These are phyloP conservation scores for Serranus cabrilla DNA, from an alignment of 2,797 vertebrate species.

Conservation along the genomic window DNA sequence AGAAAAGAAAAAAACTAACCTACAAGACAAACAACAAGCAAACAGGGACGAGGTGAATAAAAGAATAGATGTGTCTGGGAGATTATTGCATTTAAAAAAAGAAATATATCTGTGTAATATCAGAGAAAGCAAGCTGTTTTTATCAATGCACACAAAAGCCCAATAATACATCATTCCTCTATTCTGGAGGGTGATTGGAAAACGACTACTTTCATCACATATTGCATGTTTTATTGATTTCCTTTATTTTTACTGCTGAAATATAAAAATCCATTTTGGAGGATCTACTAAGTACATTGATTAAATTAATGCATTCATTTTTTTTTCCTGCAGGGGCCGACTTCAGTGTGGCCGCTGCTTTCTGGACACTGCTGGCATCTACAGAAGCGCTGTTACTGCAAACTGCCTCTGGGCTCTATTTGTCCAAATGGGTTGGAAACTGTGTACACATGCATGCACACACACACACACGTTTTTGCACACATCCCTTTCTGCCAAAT, in stretches of 20 bases:
- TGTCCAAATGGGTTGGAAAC: conserved; percentile 35
- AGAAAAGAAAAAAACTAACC: background rate
- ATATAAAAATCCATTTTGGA: background rate
- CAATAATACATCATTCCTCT: background rate
- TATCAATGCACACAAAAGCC: background rate
- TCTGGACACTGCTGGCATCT: conserved; percentile 5
- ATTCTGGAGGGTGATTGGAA: background rate
- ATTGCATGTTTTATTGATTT: background rate
- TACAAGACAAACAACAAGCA: background rate
- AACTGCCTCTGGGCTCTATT: conserved; percentile 42
- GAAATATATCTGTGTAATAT: background rate
- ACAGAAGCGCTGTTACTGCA: conserved; percentile 22
- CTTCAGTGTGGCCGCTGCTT: conserved; percentile 19
- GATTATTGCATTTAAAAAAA: background rate
- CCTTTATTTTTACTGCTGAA: background rate
- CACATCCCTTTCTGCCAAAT: conserved; percentile 3
- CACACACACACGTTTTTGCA: conserved; percentile 9
- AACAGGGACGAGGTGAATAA: background rate
- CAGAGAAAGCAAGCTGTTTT: background rate
- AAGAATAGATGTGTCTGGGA: background rate
- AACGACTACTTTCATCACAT: conserved; percentile 1
- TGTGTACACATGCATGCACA: conserved; percentile 1
- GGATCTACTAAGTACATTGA: conserved; percentile 15
- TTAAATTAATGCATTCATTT: conserved; percentile 28
- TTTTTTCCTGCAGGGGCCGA: conserved; percentile 3